A percentile compares a stretch with the other conserved stretches of the same genome.
Conservation (phyloP, 2,888 invertebrate species). For the Orthosia gracilis region DNA sequence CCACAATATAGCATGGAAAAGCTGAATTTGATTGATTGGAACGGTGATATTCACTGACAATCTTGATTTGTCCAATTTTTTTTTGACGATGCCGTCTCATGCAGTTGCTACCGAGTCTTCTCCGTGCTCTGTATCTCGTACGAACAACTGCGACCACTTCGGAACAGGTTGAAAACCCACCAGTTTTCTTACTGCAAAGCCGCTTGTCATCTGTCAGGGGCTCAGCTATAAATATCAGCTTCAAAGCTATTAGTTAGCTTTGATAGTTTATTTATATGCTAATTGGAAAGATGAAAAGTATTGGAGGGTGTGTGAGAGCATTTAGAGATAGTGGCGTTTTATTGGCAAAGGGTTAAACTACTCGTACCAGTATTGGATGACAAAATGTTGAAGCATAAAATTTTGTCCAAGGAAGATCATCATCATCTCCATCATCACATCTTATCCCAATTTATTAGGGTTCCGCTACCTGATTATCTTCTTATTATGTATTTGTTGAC, state of each 20-base stretch:
- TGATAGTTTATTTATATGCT: constrained; percentile 60
- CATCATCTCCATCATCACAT: no score
- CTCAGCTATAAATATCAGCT: constrained; percentile 48
- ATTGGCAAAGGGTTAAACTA: neutral
- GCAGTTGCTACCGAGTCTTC: neutral
- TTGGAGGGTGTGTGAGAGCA: constrained; percentile 17
- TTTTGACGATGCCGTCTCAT: no score
- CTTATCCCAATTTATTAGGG: no score
- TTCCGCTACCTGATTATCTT: no score
- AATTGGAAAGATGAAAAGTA: constrained; percentile 41
- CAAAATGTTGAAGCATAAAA: neutral
- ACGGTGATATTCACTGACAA: no score
- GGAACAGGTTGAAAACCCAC: constrained; percentile 43
- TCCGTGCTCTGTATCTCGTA: constrained; percentile 11
- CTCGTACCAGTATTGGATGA: no score
- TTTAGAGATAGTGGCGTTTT: constrained; percentile 1
- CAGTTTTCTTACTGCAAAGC: constrained; percentile 47
- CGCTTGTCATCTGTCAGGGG: constrained; percentile 54
- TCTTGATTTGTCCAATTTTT: no score
- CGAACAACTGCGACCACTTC: constrained; percentile 1
- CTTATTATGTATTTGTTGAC: no score
- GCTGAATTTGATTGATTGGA: no score
- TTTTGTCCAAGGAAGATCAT: neutral
- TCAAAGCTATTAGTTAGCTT: constrained; percentile 35
- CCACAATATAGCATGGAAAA: no score